Conservation (phyloP, 2,888 invertebrate genomes). For the Candidula unifasciata region DNA sequence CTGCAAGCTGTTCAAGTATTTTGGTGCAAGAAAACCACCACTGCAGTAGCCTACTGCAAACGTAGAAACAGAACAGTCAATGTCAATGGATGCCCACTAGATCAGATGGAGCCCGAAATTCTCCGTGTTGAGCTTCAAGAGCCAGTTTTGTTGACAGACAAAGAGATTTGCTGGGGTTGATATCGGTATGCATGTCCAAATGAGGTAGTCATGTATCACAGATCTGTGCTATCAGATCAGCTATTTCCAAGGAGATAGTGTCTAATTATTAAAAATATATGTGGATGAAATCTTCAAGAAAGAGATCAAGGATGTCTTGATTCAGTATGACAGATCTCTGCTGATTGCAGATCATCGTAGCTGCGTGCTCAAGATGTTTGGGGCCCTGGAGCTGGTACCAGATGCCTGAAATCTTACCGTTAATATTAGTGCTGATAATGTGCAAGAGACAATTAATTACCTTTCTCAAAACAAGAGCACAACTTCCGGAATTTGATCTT, state of each 20-base stretch:
- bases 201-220: not conserved
- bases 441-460: not conserved
- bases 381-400: slow-evolving; percentile 98
- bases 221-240: not conserved
- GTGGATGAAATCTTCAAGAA: slow-evolving; percentile 99
- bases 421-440: slow-evolving; percentile 81
- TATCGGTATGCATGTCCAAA: not conserved
- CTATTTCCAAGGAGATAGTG: not conserved
- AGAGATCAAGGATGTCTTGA: slow-evolving; percentile 98
- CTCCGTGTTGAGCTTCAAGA: not conserved
- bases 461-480: too few species aligned
- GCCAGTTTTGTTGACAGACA: not conserved
- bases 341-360: slow-evolving; percentile 99
- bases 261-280: slow-evolving; percentile 75
- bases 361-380: slow-evolving; percentile 99
- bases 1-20: not conserved
- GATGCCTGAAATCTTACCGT: slow-evolving; percentile 99
- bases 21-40: not conserved
- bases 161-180: not conserved
- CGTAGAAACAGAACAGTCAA: not conserved
- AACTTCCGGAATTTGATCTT: too few species aligned
- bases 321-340: slow-evolving; percentile 97
- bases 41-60: not conserved
- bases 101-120: not conserved
- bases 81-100: not conserved